Percentiles rank a stretch among this genome's conserved stretches.
Conservation (phyloP, 2,113 vertebrate species). For the Henicopernis longicauda region DNA sequence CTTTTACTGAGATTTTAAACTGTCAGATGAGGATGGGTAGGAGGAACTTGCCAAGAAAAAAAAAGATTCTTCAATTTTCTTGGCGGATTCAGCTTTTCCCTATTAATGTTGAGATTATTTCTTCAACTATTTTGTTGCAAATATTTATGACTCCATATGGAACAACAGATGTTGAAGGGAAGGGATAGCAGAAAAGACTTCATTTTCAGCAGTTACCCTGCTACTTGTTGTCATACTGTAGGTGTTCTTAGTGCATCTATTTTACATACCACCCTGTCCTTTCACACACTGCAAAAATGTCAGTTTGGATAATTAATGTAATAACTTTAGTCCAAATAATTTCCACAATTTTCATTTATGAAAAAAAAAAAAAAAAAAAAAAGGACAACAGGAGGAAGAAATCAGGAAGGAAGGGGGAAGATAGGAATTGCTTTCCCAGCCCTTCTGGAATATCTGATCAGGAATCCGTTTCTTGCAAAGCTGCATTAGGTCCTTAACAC, state of each 20-base stretch:
- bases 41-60: constrained; percentile 43
- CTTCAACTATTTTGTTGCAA: constrained; percentile 69
- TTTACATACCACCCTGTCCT: constrained; percentile 64
- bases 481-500: background rate
- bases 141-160: constrained; percentile 76
- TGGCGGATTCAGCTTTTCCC: constrained; percentile 54
- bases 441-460: background rate
- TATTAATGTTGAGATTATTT: constrained; percentile 69
- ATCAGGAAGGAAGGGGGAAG: background rate
- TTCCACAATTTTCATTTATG: constrained; percentile 10
- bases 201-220: constrained; percentile 69
- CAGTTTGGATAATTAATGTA: constrained; percentile 60
- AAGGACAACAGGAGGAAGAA: background rate
- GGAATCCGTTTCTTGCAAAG: background rate
- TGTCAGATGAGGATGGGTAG: constrained; percentile 51
- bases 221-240: constrained; percentile 72
- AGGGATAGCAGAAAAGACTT: constrained; percentile 67
- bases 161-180: constrained; percentile 69
- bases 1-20: constrained; percentile 11
- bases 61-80: constrained; percentile 49
- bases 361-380: background rate
- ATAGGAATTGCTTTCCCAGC: background rate
- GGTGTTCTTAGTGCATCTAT: constrained; percentile 68
- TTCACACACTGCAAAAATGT: constrained; percentile 58
- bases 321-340: constrained; percentile 20